These are phyloP conservation scores for Caenorhabditis wallacei DNA, from an alignment of 2,888 invertebrate species.

Conservation along the genomic window DNA sequence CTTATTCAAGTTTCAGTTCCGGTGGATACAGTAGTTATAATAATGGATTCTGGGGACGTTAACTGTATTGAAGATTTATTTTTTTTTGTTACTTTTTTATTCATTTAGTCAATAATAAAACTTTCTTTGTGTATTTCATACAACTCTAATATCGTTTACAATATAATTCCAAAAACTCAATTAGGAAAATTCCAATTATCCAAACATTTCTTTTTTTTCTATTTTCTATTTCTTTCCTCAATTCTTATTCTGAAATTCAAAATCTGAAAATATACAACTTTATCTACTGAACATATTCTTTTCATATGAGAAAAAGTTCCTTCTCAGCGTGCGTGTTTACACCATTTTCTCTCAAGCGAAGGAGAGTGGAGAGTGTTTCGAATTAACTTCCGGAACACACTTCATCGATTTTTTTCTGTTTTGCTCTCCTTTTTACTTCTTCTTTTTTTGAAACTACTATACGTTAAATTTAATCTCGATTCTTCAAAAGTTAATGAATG, in stretches of 20 bases:
- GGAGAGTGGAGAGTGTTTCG: neutral
- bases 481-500: neutral
- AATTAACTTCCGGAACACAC: neutral
- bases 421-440: neutral
- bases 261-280: no score
- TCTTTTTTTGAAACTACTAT: neutral
- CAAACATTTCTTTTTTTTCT: no score
- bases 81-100: neutral
- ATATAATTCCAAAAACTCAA: no score
- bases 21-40: slow-evolving; percentile 43
- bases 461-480: neutral
- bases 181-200: neutral
- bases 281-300: no score
- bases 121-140: neutral
- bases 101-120: neutral
- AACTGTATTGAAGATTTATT: neutral
- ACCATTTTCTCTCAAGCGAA: neutral
- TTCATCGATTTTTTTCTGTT: neutral
- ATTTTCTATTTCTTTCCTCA: no score
- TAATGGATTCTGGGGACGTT: slow-evolving; percentile 41
- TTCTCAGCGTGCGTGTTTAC: neutral
- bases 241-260: no score
- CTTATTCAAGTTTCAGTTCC: slow-evolving; percentile 45
- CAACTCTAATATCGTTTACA: neutral
- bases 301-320: no score